Conservation (phyloP, 2,797 vertebrate species). For the Sebastes iracundus region DNA sequence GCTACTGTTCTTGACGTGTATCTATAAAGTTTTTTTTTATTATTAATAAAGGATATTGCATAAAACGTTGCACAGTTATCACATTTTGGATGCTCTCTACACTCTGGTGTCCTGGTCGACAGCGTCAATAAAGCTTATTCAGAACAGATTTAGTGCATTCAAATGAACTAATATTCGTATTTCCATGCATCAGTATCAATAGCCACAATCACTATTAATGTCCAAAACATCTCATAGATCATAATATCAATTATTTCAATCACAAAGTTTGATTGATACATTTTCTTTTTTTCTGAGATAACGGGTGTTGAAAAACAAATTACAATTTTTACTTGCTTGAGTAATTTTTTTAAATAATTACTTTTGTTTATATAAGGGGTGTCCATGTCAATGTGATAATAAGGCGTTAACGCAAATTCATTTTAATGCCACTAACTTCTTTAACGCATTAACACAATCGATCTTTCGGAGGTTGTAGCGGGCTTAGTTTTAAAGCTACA, state of each 20-base stretch:
- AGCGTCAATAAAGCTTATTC: not conserved
- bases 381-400: too few relatives aligned
- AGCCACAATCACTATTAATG: not conserved
- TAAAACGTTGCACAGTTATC: not conserved
- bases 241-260: not conserved
- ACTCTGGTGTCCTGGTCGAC: not conserved
- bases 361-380: not conserved
- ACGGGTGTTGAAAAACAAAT: too few relatives aligned
- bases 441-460: too few relatives aligned
- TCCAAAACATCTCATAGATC: not conserved
- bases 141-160: not conserved
- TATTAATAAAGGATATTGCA: not conserved
- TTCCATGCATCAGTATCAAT: not conserved
- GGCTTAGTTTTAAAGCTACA: too few relatives aligned
- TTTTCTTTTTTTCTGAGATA: not conserved
- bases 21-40: not conserved
- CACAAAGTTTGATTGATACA: not conserved
- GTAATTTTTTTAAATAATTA: not conserved
- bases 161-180: not conserved
- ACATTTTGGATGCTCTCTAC: not conserved
- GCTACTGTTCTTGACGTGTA: not conserved
- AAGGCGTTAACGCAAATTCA: too few relatives aligned
- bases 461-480: too few relatives aligned
- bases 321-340: not conserved
- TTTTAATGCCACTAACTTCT: too few relatives aligned